Base-by-base conservation (phyloP, 2,797 vertebrate species). In the Myoxocephalus aenaeus region DNA sequence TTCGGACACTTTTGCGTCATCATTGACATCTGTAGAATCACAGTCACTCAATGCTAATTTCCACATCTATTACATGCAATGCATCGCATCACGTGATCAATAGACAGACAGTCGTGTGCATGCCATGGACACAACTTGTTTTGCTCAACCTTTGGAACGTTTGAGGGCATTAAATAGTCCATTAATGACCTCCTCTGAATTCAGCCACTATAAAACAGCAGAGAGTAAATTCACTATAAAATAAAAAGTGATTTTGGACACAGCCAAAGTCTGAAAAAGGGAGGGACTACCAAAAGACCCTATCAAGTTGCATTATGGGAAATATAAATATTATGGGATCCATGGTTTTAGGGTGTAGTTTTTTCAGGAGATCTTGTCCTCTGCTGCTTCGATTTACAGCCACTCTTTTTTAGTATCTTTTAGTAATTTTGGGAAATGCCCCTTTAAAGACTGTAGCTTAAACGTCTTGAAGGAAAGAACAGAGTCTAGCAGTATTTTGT, bases 401-500 rank as follows among this genome's bases (percentile, higher is more conserved):
- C 15, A 12, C 34, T 42, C 7, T 57, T 67, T 68, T 65, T 12
- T 6, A 59, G 44, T 42, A 4, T 51, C 22, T 15, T 1, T 18
- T n/a, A n/a, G n/a, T n/a, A n/a, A n/a, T 58, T 6, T 50, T 11
- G 15, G 3, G 3, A 53, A 59, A 34, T 36, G 13, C 25, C 17
- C 20, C 27, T 78, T 62, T 75, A 62, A 53, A 44, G 57, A 42
- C 10, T 59, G 13, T 4, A 34, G 20, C 50, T 38, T 6, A 46
- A 53, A 58, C 25, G 7, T 27, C 20, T n/a, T 38, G 36, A 25
- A 13, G 22, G 44, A 62, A 68, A 62, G 34, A 82, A 25, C 27
- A 58, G n/a, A 59, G 53, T 57, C 46, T 11, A 29, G 63, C 25
- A 13, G 7, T 73, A 32, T 63, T 56, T 72, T 56, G 68, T 44